These are phyloP conservation scores for Junonia oenone DNA, from an alignment of 2,888 invertebrate genomes.

Conservation along the genomic window DNA sequence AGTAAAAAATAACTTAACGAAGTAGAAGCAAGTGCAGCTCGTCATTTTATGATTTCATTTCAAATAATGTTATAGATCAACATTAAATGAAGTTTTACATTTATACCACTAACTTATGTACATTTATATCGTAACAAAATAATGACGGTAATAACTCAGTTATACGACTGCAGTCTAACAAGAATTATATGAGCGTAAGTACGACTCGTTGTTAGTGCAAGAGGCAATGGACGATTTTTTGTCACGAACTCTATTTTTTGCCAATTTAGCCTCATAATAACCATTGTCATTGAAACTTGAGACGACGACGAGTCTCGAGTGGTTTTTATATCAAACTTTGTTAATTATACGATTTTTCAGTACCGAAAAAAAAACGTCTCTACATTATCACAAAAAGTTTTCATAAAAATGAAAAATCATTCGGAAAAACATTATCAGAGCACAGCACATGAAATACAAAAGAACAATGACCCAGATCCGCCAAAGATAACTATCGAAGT, in stretches of 20 bases:
- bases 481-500: constrained; percentile 73
- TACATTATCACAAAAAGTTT: background rate
- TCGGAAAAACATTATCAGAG: constrained; percentile 33
- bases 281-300: constrained; percentile 28
- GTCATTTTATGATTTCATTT: background rate
- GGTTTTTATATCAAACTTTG: background rate
- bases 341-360: background rate
- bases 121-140: constrained; percentile 4
- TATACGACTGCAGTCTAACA: constrained; percentile 13
- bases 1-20: too few species aligned
- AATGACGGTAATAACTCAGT: constrained; percentile 9
- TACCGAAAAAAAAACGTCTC: background rate
- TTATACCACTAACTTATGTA: background rate
- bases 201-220: constrained; percentile 28
- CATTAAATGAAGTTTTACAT: background rate
- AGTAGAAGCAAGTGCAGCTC: background rate
- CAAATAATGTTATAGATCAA: background rate
- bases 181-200: constrained; percentile 13
- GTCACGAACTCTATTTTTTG: constrained; percentile 40
- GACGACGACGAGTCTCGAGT: background rate
- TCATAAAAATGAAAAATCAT: constrained; percentile 12
- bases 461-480: constrained; percentile 78
- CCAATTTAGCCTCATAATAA: constrained; percentile 37
- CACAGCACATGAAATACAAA: constrained; percentile 59
- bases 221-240: constrained; percentile 30